A percentile compares a stretch with the other conserved stretches of the same genome.
These are phyloP conservation scores for Orcinus orca DNA, from an alignment of 2,113 vertebrate genomes.

Conservation along the genomic window DNA sequence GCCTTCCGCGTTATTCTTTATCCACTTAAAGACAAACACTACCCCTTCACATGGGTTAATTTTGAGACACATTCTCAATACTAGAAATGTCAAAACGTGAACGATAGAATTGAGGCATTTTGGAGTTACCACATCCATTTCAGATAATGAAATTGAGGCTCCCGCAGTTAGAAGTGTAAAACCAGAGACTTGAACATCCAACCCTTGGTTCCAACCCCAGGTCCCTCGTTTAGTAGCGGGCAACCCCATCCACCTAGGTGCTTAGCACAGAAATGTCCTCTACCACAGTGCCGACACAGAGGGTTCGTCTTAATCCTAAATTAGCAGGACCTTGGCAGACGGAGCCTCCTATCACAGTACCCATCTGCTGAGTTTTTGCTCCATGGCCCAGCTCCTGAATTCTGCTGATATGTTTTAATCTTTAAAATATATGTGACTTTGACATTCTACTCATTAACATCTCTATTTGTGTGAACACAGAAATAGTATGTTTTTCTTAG, in stretches of 20 bases:
- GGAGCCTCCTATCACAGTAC: neutral
- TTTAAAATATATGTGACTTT: neutral
- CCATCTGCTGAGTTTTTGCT: conserved; percentile 39
- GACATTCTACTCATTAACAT: neutral
- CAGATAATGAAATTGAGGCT: neutral
- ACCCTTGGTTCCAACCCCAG: neutral
- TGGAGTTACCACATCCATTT: neutral
- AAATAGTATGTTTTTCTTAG: conserved; percentile 6
- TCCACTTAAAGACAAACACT: neutral
- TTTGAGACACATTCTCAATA: neutral
- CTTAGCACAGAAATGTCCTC: neutral
- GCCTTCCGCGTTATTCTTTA: neutral
- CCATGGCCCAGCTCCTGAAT: neutral
- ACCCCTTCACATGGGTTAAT: neutral
- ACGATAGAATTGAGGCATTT: neutral
- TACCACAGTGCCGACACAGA: neutral
- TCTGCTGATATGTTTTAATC: neutral
- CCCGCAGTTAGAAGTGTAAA: neutral
- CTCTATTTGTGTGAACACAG: neutral
- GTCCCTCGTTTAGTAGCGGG: neutral
- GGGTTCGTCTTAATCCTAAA: neutral
- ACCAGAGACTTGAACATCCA: neutral
- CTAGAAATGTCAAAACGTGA: neutral
- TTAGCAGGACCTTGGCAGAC: neutral
- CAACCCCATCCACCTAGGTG: neutral